Evolutionary conservation across 2,113 vertebrate species (phyloP).

Genomic region (Mus pahari): DNA sequence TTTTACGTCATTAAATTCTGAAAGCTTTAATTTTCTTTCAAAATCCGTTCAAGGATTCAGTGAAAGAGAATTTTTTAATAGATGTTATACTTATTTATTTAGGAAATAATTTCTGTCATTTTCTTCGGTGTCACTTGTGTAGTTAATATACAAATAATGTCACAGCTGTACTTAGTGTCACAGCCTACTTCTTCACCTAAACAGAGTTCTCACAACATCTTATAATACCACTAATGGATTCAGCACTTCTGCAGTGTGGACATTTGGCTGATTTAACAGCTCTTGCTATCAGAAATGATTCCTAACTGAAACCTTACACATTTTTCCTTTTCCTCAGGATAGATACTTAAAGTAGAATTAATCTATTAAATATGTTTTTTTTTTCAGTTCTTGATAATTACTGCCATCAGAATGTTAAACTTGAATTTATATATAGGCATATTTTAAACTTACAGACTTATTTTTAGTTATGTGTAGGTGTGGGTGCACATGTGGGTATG

Average conservation of each 20-base stretch:
- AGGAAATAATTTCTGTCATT: slow-evolving; percentile 51
- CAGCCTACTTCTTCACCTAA: background rate
- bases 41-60: slow-evolving; percentile 3
- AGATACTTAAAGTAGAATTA: slow-evolving; percentile 8
- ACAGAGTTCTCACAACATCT: slow-evolving; percentile 5
- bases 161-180: background rate
- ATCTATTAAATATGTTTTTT: background rate
- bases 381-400: slow-evolving; percentile 9
- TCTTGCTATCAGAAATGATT: slow-evolving; percentile 60
- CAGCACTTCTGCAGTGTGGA: background rate
- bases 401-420: background rate
- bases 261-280: background rate
- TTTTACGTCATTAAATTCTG: slow-evolving; percentile 23
- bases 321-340: slow-evolving; percentile 36
- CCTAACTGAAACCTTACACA: background rate
- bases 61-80: slow-evolving; percentile 7
- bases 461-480: background rate
- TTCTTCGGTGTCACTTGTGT: background rate
- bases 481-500: background rate
- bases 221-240: background rate
- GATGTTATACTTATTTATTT: background rate
- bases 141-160: background rate
- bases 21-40: slow-evolving; percentile 47
- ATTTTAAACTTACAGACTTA: slow-evolving; percentile 15
- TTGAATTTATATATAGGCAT: background rate